Base-by-base conservation (phyloP, 2,797 vertebrate species). In the Rhodeus uyekii region DNA sequence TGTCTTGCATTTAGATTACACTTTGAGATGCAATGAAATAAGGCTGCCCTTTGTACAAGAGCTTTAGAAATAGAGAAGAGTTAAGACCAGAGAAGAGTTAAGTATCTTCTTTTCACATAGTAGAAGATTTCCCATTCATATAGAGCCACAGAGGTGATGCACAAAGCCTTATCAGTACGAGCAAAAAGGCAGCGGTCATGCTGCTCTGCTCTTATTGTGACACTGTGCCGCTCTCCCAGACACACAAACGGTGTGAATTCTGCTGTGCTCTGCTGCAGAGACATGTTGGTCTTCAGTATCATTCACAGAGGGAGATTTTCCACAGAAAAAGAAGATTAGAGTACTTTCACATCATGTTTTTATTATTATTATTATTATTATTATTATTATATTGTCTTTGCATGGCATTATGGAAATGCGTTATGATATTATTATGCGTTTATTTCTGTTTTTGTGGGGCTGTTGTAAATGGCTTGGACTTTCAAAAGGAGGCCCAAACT, bases 131-230 rank as follows among this genome's bases (percentile, higher is more conserved):
- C 44, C 44, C 22, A 78, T 77, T 77, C 44, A 50, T 18, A 22
- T 77, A 1, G 29, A 77, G 39, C 24, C 42, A 63, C 39, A 63
- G 39, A 64, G 39, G 58, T 77, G 76, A 77, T 24, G 6, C 76
- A 77, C 76, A 77, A 77, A 64, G 13, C 38, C 60, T 64, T 64
- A 77, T 77, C 75, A 77, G 75, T 10, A 42, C 48, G 42, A 4
- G 19, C 39, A 63, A 58, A 76, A 46, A 63, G 27, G 58, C 27
- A 48, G 58, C 2, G 61, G 76, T 78, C 76, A 78, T 50, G 76
- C 42, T 78, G 60, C 14, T 16, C 29, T 78, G 44, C 60, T 78
- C 76, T 36, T 78, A 48, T 78, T 78, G 61, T 65, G 76, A 78
- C 61, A 50, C 44, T 38, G 76, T n/a, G 8, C 76, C 7, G 4